Conservation (phyloP, 1,140 invertebrate species). For the Hyphantria cunea region DNA sequence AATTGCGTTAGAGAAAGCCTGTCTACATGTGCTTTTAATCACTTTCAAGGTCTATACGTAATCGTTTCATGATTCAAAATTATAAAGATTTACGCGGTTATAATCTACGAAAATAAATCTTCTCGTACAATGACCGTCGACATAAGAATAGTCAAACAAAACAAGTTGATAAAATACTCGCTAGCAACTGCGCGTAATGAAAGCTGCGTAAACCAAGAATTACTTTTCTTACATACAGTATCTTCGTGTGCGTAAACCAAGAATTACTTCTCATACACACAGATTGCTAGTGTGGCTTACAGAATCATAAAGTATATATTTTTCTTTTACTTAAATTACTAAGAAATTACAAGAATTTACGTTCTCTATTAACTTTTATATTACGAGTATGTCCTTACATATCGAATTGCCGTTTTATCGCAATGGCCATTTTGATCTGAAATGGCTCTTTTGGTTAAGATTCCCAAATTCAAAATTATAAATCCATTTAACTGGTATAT, state of each 20-base stretch:
- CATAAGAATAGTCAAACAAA: constrained; percentile 33
- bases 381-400: too few species aligned
- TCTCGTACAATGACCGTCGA: constrained; percentile 30
- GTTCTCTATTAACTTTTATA: too few species aligned
- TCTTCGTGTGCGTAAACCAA: neutral
- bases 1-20: neutral
- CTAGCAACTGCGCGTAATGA: constrained; percentile 23
- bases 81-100: constrained; percentile 5
- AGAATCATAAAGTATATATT: too few species aligned
- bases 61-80: neutral
- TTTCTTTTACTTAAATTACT: too few species aligned
- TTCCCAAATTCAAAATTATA: too few species aligned
- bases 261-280: too few species aligned
- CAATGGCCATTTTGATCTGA: too few species aligned
- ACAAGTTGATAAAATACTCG: constrained; percentile 29
- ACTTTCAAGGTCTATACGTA: neutral
- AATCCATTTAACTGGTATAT: too few species aligned
- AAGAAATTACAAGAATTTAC: too few species aligned
- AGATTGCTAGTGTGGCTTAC: too few species aligned
- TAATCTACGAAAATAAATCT: constrained; percentile 23
- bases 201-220: constrained; percentile 26
- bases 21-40: constrained; percentile 2
- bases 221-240: constrained; percentile 3
- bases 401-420: too few species aligned
- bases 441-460: too few species aligned